These are phyloP conservation scores for Eudasyphora cyanicolor DNA, from an alignment of 2,888 invertebrate genomes.

Conservation along the genomic window DNA sequence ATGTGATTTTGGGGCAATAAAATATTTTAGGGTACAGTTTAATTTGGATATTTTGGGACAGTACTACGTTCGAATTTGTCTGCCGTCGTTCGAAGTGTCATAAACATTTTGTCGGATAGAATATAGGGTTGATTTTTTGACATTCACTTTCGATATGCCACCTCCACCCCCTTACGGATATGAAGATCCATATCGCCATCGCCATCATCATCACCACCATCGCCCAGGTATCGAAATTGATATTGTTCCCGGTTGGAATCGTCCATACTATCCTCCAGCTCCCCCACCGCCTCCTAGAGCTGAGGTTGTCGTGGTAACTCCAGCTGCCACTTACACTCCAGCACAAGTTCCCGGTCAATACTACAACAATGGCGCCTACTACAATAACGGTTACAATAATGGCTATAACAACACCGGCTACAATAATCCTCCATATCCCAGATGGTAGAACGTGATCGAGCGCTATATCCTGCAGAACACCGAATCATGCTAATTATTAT, in stretches of 20 bases:
- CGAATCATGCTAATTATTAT: too few species aligned
- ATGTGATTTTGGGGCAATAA: background rate
- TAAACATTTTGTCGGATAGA: background rate
- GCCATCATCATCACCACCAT: slow-evolving; percentile 69
- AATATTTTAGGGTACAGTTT: slow-evolving; percentile 34
- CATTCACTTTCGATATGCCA: slow-evolving; percentile 12
- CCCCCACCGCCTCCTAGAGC: slow-evolving; percentile 53
- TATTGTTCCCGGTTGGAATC: slow-evolving; percentile 67
- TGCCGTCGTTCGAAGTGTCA: background rate
- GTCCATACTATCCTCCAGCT: slow-evolving; percentile 59
- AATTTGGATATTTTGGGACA: slow-evolving; percentile 16
- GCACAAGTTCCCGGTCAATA: slow-evolving; percentile 34
- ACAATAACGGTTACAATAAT: slow-evolving; percentile 25
- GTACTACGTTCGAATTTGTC: background rate
- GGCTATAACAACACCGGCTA: slow-evolving; percentile 40
- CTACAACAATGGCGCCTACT: slow-evolving; percentile 48
- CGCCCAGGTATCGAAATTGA: slow-evolving; percentile 75
- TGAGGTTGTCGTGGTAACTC: slow-evolving; percentile 60
- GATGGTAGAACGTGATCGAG: slow-evolving; percentile 24
- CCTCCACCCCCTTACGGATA: slow-evolving; percentile 58
- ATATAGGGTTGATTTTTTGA: background rate
- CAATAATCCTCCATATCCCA: slow-evolving; percentile 49
- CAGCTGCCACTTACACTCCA: slow-evolving; percentile 44
- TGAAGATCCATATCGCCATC: slow-evolving; percentile 66
- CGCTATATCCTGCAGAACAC: too few species aligned